Evolutionary conservation across 2,797 vertebrate genomes (phyloP).

Genomic region (Botia kubotai): DNA sequence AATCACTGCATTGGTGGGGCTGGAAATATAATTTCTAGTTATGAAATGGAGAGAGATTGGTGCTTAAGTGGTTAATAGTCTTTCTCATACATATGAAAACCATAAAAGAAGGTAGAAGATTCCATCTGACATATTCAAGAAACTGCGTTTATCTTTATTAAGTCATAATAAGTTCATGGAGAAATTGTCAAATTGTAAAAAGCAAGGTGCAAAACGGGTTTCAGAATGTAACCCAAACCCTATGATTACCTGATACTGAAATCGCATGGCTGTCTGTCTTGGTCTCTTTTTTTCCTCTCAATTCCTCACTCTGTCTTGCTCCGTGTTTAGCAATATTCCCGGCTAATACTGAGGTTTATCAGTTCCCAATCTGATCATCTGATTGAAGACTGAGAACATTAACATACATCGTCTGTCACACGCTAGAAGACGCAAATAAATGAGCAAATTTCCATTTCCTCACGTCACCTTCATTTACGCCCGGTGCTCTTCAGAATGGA

Average conservation of each 20-base stretch:
- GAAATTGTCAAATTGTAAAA: constrained; percentile 24
- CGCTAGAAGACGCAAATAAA: constrained; percentile 59
- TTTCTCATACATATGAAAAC: constrained; percentile 3
- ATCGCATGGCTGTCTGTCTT: constrained; percentile 11
- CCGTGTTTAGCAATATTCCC: constrained; percentile 36
- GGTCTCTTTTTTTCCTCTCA: background rate
- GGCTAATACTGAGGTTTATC: constrained; percentile 42
- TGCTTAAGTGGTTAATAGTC: constrained; percentile 12
- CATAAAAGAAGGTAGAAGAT: constrained; percentile 11
- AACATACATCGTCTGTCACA: constrained; percentile 62
- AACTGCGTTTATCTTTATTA: constrained; percentile 10
- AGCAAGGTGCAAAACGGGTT: constrained; percentile 28
- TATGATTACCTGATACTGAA: constrained; percentile 21
- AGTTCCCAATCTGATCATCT: constrained; percentile 50
- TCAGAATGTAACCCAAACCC: background rate
- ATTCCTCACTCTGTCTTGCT: background rate
- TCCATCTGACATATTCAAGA: background rate
- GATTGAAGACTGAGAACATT: constrained; percentile 54
- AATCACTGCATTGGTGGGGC: background rate
- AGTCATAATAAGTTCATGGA: constrained; percentile 14
- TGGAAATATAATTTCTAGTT: constrained; percentile 4
- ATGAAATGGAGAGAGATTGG: constrained; percentile 1
- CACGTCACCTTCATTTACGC: constrained; percentile 64
- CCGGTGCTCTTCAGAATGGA: constrained; percentile 51
- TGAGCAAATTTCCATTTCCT: constrained; percentile 66